phyloP scores from a whole-genome alignment of 2,888 invertebrate species.

The Spilosoma lubricipeda region DNA sequence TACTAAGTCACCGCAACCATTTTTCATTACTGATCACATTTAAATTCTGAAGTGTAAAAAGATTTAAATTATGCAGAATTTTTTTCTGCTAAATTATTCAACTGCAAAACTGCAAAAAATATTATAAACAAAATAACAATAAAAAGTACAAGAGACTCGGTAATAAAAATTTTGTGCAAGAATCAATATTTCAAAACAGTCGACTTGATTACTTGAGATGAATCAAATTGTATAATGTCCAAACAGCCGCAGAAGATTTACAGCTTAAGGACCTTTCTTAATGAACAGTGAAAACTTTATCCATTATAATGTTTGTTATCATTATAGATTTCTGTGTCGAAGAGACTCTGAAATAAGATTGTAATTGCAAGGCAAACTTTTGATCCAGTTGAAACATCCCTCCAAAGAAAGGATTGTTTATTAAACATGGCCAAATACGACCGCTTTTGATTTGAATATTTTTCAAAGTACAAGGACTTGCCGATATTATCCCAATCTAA shows the following conservation, averaged over 20 bases:
- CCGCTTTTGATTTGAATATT: conserved; percentile 30
- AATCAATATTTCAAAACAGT: background rate
- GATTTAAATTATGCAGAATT: too few relatives aligned
- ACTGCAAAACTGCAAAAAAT: too few relatives aligned
- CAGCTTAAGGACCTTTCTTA: conserved; percentile 2
- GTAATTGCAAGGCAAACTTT: conserved; percentile 20
- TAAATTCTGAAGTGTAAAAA: too few relatives aligned
- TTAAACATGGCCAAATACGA: conserved; percentile 37
- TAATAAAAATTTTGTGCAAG: background rate
- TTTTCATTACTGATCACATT: background rate
- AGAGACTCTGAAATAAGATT: conserved; percentile 9
- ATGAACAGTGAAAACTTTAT: conserved; percentile 26
- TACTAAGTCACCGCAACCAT: background rate
- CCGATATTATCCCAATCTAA: conserved; percentile 55
- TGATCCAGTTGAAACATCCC: conserved; percentile 9
- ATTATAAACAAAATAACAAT: too few relatives aligned
- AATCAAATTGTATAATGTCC: conserved; percentile 12
- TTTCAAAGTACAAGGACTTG: conserved; percentile 30
- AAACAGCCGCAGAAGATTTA: conserved; percentile 3
- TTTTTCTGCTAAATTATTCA: too few relatives aligned
- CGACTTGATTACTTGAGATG: conserved; percentile 4
- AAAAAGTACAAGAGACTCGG: background rate
- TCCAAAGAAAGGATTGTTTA: conserved; percentile 20
- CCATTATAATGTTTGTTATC: conserved; percentile 23
- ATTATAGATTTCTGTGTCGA: conserved; percentile 16